These are phyloP conservation scores for Xyrauchen texanus DNA, from an alignment of 2,113 vertebrate species.

Conservation along the genomic window DNA sequence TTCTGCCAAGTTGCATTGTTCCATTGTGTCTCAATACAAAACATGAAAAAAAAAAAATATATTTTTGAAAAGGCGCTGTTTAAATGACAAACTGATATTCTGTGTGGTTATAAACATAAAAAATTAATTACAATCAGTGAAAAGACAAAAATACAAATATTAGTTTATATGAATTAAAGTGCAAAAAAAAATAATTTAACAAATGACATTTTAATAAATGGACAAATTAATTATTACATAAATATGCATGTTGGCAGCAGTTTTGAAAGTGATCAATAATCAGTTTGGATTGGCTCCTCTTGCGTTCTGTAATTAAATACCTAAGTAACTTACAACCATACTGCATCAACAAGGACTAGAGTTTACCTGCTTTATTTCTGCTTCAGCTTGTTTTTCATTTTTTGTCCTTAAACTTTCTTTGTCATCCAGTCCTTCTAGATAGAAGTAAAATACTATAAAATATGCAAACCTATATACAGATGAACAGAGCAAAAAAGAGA, in stretches of 20 bases:
- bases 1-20: slow-evolving; percentile 50
- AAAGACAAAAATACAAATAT: slow-evolving; percentile 30
- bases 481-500: slow-evolving; percentile 74
- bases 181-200: slow-evolving; percentile 60
- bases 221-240: slow-evolving; percentile 34
- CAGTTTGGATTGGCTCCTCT: slow-evolving; percentile 17
- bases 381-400: slow-evolving; percentile 57
- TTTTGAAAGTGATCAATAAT: slow-evolving; percentile 16
- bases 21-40: slow-evolving; percentile 43
- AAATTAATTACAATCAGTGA: background rate
- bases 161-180: slow-evolving; percentile 55
- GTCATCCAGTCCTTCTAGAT: slow-evolving; percentile 86
- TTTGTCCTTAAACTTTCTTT: slow-evolving; percentile 73
- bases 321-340: slow-evolving; percentile 15
- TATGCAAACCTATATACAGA: slow-evolving; percentile 99
- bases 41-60: slow-evolving; percentile 52
- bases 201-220: slow-evolving; percentile 44
- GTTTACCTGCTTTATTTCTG: slow-evolving; percentile 28
- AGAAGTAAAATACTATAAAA: slow-evolving; percentile 99
- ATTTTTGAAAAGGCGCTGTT: slow-evolving; percentile 42
- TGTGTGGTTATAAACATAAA: slow-evolving; percentile 58
- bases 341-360: slow-evolving; percentile 42
- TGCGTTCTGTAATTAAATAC: slow-evolving; percentile 2
- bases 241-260: slow-evolving; percentile 53
- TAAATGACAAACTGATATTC: slow-evolving; percentile 37